Base-by-base conservation (phyloP, 2,888 invertebrate genomes). In the Koerneria pararmatus region DNA sequence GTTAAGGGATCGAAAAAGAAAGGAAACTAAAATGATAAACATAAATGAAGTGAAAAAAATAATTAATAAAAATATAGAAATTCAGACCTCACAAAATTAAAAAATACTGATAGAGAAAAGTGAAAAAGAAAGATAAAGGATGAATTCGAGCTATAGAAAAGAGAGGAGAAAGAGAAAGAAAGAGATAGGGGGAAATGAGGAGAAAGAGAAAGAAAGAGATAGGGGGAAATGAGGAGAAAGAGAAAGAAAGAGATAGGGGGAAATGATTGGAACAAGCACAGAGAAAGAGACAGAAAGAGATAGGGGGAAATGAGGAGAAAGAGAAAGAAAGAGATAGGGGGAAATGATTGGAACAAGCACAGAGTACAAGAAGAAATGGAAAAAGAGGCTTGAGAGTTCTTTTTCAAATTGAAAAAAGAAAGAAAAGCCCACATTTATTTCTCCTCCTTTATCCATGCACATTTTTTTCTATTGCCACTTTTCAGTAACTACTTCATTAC, bases 131-230 rank as follows among this genome's bases (percentile, higher is more conserved):
- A n/a, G n/a, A 15, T n/a, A 37, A 27, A 11, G 41, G 22, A 58
- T 60, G 48, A 48, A 60, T n/a, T 35, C 8, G 27, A 60, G 60
- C 29, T 8, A n/a, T n/a, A n/a, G n/a, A n/a, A n/a, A n/a, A n/a
- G 61, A 62, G 24, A 22, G 22, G 22, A 8, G 53, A n/a, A 22
- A 49, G 41, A 46, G 27, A n/a, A 46, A 27, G 57, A 24, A 22
- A 41, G 29, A 51, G 29, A 27, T 34, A 51, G 46, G 53, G 46
- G 2, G 51, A 49, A 31, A 62, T 49, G 53, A 35, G 1, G 51
- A 51, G 61, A 49, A 34, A 19, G 61, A n/a, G 29, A 60, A 8
- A 24, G 61, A 49, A 35, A 61, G 46, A 61, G 61, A 22, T 8
- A 31, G 41, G 34, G 61, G 34, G 3, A 27, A 51, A 31, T 6